These are phyloP conservation scores for Platanista minor DNA, from an alignment of 2,113 vertebrate genomes.

Conservation along the genomic window DNA sequence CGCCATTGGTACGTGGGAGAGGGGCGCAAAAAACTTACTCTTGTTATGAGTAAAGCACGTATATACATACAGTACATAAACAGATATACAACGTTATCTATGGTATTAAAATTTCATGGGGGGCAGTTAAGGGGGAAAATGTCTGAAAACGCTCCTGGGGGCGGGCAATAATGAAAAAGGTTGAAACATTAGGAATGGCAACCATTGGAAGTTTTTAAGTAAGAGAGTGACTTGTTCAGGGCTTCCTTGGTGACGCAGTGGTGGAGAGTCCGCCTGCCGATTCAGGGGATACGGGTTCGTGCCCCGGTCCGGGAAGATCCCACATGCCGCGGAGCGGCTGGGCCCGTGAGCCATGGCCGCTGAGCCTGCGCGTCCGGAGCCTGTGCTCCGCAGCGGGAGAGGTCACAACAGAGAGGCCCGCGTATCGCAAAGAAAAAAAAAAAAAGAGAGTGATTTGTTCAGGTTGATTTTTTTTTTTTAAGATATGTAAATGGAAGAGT, in stretches of 20 bases:
- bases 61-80: neutral
- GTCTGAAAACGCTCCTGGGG: neutral
- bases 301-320: no score
- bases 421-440: no score
- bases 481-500: neutral
- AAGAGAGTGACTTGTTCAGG: neutral
- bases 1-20: neutral
- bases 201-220: slow-evolving; percentile 2
- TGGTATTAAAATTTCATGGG: neutral
- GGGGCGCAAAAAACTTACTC: neutral
- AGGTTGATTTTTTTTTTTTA: neutral
- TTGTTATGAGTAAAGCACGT: neutral
- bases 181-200: slow-evolving; percentile 4
- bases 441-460: neutral
- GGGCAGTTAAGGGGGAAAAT: neutral
- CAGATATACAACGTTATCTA: neutral
- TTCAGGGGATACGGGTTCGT: no score
- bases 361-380: no score
- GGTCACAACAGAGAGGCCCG: no score
- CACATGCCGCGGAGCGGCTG: no score
- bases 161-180: neutral
- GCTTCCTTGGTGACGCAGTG: no score
- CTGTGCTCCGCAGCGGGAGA: no score
- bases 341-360: no score
- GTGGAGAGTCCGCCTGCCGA: no score